Evolutionary conservation across 2,113 vertebrate genomes (phyloP), one percentile per base, ranked within the genome.

Genomic region (Oenanthe oenanthe): DNA sequence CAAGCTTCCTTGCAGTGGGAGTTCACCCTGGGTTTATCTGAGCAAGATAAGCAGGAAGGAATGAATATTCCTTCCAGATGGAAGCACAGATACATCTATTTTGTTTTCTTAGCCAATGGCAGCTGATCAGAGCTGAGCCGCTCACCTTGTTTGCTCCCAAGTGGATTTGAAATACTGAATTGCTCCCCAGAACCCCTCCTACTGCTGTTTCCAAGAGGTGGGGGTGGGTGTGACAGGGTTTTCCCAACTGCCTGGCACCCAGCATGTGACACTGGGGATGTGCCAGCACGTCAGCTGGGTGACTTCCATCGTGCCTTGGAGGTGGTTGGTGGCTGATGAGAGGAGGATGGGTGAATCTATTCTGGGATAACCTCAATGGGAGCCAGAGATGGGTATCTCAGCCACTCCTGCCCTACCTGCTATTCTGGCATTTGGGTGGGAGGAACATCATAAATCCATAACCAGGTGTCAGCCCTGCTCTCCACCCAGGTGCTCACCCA

Each of bases 321-420:
- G 45, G 66, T 51, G 73, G 60, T 7, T 77, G 60, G 79, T 26
- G 54, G 40, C 77, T 85, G 38, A 31, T 5, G n/a, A 31, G 88
- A 78, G 42, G 79, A 66, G 40, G 57, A 48, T 28, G 57, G 65
- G 40, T 1, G 2, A 53, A 53, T 42, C 61, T 84, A 36, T 60
- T 89, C 13, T 40, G n/a, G 84, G 80, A 16, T 58, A 8, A 83
- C 31, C 65, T 45, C 84, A 65, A 25, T 66, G 71, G 81, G 42
- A 94, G 70, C 50, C 60, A 47, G 84, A 87, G 88, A 91, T 85
- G 50, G 31, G 32, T 71, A 91, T 91, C 91, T 93, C 29, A 10
- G 50, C 48, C 0, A 1, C 77, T 89, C 85, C 87, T 42, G 81
- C 70, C 71, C 81, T 82, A 82, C 85, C 88, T 82, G 93, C 85